phyloP scores from a whole-genome alignment of 2,797 vertebrate species.

The Halcyon chelicuti region DNA sequence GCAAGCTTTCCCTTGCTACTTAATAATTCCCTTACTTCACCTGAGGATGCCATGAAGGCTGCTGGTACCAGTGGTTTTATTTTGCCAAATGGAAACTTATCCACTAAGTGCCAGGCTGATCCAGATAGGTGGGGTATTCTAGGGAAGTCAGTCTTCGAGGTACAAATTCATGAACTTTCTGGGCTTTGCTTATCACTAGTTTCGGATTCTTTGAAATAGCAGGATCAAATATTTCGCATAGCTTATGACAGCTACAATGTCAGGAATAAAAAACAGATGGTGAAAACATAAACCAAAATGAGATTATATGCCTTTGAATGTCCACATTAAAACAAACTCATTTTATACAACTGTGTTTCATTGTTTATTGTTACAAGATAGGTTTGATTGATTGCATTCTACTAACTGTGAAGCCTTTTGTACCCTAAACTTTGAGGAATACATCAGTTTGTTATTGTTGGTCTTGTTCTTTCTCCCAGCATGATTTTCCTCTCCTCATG shows the following conservation, averaged over 20 bases:
- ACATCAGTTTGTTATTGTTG: conserved; percentile 56
- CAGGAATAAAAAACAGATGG: conserved; percentile 50
- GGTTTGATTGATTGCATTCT: conserved; percentile 8
- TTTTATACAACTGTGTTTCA: conserved; percentile 21
- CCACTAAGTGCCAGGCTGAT: neutral
- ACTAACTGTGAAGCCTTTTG: conserved; percentile 67
- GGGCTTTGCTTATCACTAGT: neutral
- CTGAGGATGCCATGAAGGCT: neutral
- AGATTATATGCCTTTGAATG: conserved; percentile 40
- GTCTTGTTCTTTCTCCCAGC: conserved; percentile 19
- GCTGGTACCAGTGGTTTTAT: neutral
- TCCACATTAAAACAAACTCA: conserved; percentile 34
- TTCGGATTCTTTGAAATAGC: neutral
- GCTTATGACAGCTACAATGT: neutral
- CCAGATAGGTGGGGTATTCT: neutral
- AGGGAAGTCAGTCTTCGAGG: neutral
- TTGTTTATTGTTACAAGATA: conserved; percentile 66
- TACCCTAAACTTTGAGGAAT: conserved; percentile 43
- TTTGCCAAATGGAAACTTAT: neutral
- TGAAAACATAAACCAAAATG: conserved; percentile 32
- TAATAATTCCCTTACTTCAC: neutral
- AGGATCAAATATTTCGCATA: conserved; percentile 16
- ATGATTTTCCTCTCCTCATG: conserved; percentile 6
- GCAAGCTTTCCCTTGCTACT: neutral
- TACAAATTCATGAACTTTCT: neutral